These are phyloP conservation scores for Ptychoptera contaminata DNA, from an alignment of 2,888 invertebrate genomes.

Conservation along the genomic window DNA sequence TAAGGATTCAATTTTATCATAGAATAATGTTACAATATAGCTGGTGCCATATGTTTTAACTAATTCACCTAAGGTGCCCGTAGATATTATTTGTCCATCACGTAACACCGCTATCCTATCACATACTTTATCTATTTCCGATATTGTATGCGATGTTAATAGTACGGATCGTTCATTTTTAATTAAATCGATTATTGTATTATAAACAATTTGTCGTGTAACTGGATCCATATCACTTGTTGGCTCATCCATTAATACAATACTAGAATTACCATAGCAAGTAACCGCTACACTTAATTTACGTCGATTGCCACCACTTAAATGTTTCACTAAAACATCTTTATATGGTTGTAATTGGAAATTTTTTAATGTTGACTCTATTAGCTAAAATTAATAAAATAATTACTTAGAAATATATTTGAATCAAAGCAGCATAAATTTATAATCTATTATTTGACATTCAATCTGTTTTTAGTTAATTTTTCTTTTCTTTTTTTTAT, in stretches of 20 bases:
- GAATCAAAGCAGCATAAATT: no score
- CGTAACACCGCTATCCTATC: slow-evolving; percentile 28
- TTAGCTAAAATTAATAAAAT: slow-evolving; percentile 13
- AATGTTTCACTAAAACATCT: slow-evolving; percentile 26
- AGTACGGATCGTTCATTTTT: slow-evolving; percentile 24
- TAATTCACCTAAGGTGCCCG: slow-evolving; percentile 23
- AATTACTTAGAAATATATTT: not conserved
- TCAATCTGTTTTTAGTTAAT: no score
- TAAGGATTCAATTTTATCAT: slow-evolving; percentile 18
- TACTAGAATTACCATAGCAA: slow-evolving; percentile 51
- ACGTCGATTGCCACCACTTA: slow-evolving; percentile 53
- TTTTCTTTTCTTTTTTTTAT: no score
- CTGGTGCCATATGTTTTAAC: slow-evolving; percentile 24
- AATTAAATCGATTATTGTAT: slow-evolving; percentile 24
- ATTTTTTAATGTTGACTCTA: slow-evolving; percentile 21
- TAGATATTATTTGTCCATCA: slow-evolving; percentile 26
- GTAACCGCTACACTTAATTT: slow-evolving; percentile 63
- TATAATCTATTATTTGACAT: no score
- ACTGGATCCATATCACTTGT: slow-evolving; percentile 56
- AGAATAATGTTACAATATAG: slow-evolving; percentile 25
- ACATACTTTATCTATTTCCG: slow-evolving; percentile 29
- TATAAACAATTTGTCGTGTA: slow-evolving; percentile 27
- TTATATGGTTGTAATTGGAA: slow-evolving; percentile 26
- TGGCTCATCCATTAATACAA: slow-evolving; percentile 62
- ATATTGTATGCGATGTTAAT: slow-evolving; percentile 30